Percentiles rank a stretch among this genome's conserved stretches.
Conservation (phyloP, 2,113 vertebrate species). For the Blennius ocellaris region DNA sequence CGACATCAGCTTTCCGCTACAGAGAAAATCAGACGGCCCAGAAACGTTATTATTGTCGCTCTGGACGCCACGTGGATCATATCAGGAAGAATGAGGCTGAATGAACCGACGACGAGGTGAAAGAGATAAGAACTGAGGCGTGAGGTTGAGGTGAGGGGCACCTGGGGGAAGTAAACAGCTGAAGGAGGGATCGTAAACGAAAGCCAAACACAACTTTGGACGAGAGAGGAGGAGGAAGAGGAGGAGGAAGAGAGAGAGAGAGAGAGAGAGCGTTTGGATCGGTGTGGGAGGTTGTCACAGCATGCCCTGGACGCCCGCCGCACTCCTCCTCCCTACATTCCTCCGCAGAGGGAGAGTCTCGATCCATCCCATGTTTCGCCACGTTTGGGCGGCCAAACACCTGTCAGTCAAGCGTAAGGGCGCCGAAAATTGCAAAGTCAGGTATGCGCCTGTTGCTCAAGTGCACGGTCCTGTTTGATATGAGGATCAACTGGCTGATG, state of each 20-base stretch:
- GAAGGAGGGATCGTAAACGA: slow-evolving; percentile 8
- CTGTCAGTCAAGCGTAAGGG: slow-evolving; percentile 47
- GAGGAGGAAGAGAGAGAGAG: too few relatives aligned
- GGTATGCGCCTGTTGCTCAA: slow-evolving; percentile 4
- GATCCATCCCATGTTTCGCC: slow-evolving; percentile 47
- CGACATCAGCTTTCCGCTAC: too few relatives aligned
- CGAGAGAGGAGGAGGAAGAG: too few relatives aligned
- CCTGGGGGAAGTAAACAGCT: not conserved
- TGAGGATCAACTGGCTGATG: not conserved
- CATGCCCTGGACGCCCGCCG: slow-evolving; percentile 54
- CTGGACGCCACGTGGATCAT: slow-evolving; percentile 37
- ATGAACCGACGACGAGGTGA: slow-evolving; percentile 2
- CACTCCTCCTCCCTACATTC: slow-evolving; percentile 72
- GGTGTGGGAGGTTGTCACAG: slow-evolving; percentile 66
- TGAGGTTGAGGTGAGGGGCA: not conserved
- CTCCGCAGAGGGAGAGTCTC: slow-evolving; percentile 56
- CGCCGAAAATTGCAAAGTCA: not conserved
- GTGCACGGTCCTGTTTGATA: not conserved
- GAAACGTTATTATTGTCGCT: slow-evolving; percentile 43
- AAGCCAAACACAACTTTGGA: slow-evolving; percentile 28
- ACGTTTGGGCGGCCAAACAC: slow-evolving; percentile 53
- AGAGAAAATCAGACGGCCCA: slow-evolving; percentile 69
- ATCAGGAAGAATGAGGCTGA: slow-evolving; percentile 26
- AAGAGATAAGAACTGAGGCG: too few relatives aligned
- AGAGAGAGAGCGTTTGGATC: slow-evolving; percentile 41